Percentiles rank a stretch among this genome's conserved stretches.
Evolutionary conservation across 1,140 invertebrate species (phyloP).

Genomic region (Plectus sambesii): DNA sequence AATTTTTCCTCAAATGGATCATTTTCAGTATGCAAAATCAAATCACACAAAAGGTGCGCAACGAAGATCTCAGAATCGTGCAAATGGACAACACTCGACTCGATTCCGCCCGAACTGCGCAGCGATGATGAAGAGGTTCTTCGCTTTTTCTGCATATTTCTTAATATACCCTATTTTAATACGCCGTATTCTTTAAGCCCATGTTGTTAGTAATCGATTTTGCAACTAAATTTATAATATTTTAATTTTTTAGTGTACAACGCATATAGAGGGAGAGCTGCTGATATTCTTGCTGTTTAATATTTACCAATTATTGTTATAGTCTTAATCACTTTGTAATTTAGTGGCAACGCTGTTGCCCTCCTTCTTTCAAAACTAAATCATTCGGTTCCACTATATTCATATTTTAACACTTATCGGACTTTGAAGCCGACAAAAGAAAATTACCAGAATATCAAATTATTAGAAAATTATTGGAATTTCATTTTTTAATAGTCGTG

Average conservation of each 20-base stretch:
- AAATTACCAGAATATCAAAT: too few relatives aligned
- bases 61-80: conserved; percentile 79
- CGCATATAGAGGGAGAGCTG: too few relatives aligned
- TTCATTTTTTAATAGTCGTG: too few relatives aligned
- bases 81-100: conserved; percentile 89
- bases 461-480: too few relatives aligned
- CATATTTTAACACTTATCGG: too few relatives aligned
- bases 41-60: conserved; percentile 84
- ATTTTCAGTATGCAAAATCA: conserved; percentile 73
- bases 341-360: too few relatives aligned
- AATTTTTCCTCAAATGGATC: neutral
- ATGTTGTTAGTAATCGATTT: conserved; percentile 4
- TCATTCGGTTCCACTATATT: too few relatives aligned
- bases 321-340: too few relatives aligned
- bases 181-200: conserved; percentile 10
- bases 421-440: conserved; percentile 1
- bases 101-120: conserved; percentile 56
- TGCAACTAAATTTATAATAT: neutral
- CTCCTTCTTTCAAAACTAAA: conserved; percentile 5
- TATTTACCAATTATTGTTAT: too few relatives aligned
- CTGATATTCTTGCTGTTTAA: too few relatives aligned
- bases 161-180: conserved; percentile 11
- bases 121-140: conserved; percentile 84
- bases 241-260: too few relatives aligned
- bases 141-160: too few relatives aligned